phyloP scores from a whole-genome alignment of 1,140 invertebrate genomes.

The Heliothis subflexa region DNA sequence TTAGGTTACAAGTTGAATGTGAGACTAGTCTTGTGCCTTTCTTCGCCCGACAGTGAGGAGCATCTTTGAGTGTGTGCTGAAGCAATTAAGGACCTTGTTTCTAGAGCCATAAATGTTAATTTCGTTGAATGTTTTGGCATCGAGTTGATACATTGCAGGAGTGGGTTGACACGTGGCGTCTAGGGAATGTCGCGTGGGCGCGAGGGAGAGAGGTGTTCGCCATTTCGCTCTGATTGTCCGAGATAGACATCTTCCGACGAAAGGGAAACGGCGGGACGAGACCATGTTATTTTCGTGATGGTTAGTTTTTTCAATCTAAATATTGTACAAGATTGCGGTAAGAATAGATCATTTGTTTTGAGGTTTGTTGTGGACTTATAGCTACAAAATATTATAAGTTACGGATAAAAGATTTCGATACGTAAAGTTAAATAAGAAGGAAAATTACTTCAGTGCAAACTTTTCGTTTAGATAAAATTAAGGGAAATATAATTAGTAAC shows the following conservation, averaged over 20 bases:
- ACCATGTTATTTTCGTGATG: slow-evolving; percentile 69
- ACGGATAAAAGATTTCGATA: neutral
- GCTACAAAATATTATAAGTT: neutral
- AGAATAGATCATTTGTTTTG: slow-evolving; percentile 32
- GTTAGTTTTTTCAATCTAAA: slow-evolving; percentile 52
- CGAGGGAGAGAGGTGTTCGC: slow-evolving; percentile 58
- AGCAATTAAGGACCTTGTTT: slow-evolving; percentile 71
- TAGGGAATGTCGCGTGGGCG: slow-evolving; percentile 64
- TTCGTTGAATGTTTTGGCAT: slow-evolving; percentile 60
- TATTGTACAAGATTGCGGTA: slow-evolving; percentile 36
- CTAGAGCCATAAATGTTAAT: slow-evolving; percentile 66
- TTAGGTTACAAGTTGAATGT: slow-evolving; percentile 45
- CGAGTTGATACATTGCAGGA: slow-evolving; percentile 67
- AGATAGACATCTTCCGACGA: slow-evolving; percentile 73
- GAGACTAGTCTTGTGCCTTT: slow-evolving; percentile 38
- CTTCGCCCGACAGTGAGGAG: slow-evolving; percentile 3
- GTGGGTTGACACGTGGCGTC: slow-evolving; percentile 69
- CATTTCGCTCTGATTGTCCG: slow-evolving; percentile 60
- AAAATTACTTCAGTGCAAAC: neutral
- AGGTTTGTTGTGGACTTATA: neutral
- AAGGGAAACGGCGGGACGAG: slow-evolving; percentile 72
- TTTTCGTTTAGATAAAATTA: too few relatives aligned
- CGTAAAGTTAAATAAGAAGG: neutral
- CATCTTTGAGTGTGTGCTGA: slow-evolving; percentile 53
- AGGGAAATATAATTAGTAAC: too few relatives aligned